A percentile compares a stretch with the other conserved stretches of the same genome.
These are phyloP conservation scores for Cavia porcellus DNA, from an alignment of 2,113 vertebrate species.

Conservation along the genomic window DNA sequence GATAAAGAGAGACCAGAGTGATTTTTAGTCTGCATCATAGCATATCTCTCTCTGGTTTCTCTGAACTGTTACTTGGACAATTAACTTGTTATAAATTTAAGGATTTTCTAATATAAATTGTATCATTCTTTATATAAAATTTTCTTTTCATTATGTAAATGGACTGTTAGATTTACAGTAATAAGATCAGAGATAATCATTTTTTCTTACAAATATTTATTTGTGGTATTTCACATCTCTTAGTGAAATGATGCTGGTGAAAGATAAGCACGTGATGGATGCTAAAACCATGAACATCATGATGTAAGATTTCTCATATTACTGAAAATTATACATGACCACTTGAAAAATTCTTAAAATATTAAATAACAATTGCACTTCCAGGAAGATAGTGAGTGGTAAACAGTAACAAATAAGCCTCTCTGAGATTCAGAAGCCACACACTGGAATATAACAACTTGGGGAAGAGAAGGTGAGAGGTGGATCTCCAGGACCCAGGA, in stretches of 20 bases:
- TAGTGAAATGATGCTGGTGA: not conserved
- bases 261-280: not conserved
- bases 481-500: not conserved
- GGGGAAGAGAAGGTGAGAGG: not conserved
- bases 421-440: not conserved
- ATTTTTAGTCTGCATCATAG: not conserved
- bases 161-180: conserved; percentile 12
- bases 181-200: not conserved
- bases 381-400: not conserved
- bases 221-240: not conserved
- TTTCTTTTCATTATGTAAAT: conserved; percentile 46
- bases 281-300: not conserved
- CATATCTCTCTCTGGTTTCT: conserved; percentile 37
- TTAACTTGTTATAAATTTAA: conserved; percentile 50
- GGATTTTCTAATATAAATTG: not conserved
- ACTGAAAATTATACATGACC: not conserved
- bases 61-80: not conserved
- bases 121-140: conserved; percentile 8
- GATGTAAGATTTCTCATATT: not conserved
- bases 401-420: not conserved
- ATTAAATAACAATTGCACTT: not conserved
- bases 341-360: conserved; percentile 29
- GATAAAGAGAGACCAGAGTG: not conserved
- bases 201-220: conserved; percentile 38
- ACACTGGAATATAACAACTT: not conserved